A percentile compares a stretch with the other conserved stretches of the same genome.
Evolutionary conservation across 2,113 vertebrate species (phyloP).

Genomic region (Melanerpes formicivorus): DNA sequence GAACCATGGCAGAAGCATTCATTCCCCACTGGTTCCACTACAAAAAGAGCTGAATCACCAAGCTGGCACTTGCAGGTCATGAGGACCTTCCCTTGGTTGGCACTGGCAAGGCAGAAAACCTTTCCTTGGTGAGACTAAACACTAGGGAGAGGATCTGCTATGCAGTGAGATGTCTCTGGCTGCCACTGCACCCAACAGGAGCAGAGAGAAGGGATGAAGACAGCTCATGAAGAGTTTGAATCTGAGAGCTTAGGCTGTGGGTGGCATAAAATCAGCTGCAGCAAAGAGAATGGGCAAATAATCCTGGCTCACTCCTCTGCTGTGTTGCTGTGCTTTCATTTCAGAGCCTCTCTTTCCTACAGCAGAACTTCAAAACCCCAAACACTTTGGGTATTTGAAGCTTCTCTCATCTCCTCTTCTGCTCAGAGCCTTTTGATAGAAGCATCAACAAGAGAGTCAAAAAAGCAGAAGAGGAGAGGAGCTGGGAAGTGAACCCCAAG

Average conservation of each 20-base stretch:
- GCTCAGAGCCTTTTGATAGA: neutral
- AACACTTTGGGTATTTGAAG: neutral
- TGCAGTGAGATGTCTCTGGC: neutral
- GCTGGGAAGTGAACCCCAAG: slow-evolving; percentile 21
- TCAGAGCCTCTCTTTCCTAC: neutral
- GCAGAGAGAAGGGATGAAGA: neutral
- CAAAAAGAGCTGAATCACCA: neutral
- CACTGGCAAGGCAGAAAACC: neutral
- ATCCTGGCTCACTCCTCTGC: neutral
- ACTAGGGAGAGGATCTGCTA: neutral
- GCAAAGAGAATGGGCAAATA: neutral
- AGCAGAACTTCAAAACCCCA: neutral
- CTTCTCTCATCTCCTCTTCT: slow-evolving; percentile 34
- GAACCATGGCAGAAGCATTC: neutral
- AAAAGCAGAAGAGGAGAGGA: neutral
- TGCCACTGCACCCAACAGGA: neutral
- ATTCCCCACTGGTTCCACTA: neutral
- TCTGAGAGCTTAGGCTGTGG: neutral
- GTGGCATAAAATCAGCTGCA: neutral
- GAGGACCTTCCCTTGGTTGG: neutral
- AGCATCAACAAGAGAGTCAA: neutral
- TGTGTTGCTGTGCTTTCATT: neutral
- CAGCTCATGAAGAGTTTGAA: neutral
- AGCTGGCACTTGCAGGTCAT: neutral
- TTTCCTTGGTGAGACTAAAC: neutral